Conservation (phyloP, 2,797 vertebrate genomes). For the Onychomys torridus region DNA sequence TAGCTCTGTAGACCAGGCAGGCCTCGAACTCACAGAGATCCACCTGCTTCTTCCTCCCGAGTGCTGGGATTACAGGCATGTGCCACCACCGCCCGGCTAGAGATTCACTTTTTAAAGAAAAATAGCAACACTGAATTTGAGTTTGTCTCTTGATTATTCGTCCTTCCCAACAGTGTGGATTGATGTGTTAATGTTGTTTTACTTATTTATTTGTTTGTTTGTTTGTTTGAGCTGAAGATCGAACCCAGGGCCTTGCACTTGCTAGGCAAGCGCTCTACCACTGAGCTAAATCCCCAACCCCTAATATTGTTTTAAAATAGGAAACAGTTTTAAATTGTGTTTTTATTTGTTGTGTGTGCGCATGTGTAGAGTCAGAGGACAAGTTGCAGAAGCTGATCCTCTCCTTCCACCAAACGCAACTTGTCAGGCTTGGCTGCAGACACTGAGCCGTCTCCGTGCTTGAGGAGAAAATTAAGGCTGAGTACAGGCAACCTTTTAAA, state of each 20-base stretch:
- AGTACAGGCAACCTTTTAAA: neutral
- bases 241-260: too few species aligned
- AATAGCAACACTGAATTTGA: neutral
- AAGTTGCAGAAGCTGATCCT: too few species aligned
- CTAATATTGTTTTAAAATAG: constrained; percentile 46
- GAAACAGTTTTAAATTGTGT: neutral
- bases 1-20: too few species aligned
- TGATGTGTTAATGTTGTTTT: constrained; percentile 50
- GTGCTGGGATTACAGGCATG: too few species aligned
- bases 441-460: neutral
- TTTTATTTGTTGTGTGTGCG: neutral
- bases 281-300: too few species aligned
- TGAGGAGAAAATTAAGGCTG: neutral
- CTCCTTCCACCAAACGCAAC: neutral
- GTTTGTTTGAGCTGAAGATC: too few species aligned
- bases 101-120: neutral
- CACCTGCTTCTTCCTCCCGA: too few species aligned
- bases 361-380: neutral
- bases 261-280: too few species aligned
- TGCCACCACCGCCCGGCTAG: too few species aligned
- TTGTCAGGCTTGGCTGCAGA: neutral
- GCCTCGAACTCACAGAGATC: too few species aligned
- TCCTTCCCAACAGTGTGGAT: constrained; percentile 11
- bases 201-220: too few species aligned
- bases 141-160: neutral